phyloP scores from a whole-genome alignment of 2,797 vertebrate genomes.

The Kryptopterus vitreolus region DNA sequence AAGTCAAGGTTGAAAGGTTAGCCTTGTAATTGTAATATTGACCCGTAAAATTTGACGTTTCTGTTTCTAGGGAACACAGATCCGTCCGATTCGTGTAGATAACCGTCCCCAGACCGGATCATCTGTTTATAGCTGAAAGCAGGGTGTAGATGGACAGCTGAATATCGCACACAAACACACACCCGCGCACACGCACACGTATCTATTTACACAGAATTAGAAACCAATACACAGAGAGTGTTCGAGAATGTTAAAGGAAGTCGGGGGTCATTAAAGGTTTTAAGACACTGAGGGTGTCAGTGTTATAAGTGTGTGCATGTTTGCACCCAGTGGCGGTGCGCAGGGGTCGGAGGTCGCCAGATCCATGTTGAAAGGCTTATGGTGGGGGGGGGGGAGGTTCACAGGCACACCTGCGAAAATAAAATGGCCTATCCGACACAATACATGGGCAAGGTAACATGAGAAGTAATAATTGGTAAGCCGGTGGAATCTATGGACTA shows the following conservation, averaged over 20 bases:
- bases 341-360: conserved; percentile 29
- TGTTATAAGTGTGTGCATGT: conserved; percentile 17
- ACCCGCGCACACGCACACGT: not conserved
- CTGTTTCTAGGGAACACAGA: not conserved
- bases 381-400: too few species aligned
- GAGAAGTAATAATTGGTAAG: not conserved
- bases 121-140: conserved; percentile 37
- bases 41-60: not conserved
- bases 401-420: conserved; percentile 43
- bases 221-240: not conserved
- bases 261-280: conserved; percentile 36
- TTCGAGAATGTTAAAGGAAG: conserved; percentile 18
- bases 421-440: conserved; percentile 1
- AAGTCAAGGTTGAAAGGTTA: not conserved
- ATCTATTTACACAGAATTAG: not conserved
- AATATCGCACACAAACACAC: conserved; percentile 19
- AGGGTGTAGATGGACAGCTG: conserved; percentile 14
- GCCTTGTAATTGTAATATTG: not conserved
- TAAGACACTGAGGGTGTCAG: conserved; percentile 32
- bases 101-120: conserved; percentile 20
- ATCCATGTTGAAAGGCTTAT: conserved; percentile 16
- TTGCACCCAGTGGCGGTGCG: conserved; percentile 34
- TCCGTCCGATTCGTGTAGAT: not conserved
- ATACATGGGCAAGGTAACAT: not conserved
- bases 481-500: too few species aligned